Conservation (phyloP, 1,140 invertebrate genomes). For the Drosophila eugracilis region DNA sequence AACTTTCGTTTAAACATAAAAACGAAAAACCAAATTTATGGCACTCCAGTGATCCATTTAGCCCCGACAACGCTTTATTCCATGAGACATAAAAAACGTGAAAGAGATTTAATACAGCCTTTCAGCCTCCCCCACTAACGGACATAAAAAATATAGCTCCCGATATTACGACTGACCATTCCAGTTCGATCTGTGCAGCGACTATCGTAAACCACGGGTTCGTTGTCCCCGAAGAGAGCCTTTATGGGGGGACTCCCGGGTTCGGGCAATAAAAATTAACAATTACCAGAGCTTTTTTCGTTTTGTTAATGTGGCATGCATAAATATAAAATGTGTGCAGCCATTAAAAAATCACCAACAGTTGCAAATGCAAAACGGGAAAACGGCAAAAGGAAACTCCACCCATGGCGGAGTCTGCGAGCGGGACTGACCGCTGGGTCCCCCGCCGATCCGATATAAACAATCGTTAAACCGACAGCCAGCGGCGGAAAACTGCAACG, state of each 20-base stretch:
- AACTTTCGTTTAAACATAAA: neutral
- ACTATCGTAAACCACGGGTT: conserved; percentile 60
- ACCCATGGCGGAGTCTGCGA: neutral
- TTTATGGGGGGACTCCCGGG: conserved; percentile 17
- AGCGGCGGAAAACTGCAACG: conserved; percentile 20
- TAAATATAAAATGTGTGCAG: conserved; percentile 54
- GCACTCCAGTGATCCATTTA: neutral
- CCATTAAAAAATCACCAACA: conserved; percentile 35
- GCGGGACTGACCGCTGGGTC: conserved; percentile 12
- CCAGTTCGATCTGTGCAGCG: conserved; percentile 21
- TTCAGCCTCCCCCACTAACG: neutral
- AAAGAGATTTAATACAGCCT: conserved; percentile 21
- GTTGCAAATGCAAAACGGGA: conserved; percentile 34
- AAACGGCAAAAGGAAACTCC: conserved; percentile 42
- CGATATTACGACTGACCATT: conserved; percentile 15
- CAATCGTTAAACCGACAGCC: conserved; percentile 35
- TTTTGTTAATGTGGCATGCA: conserved; percentile 58
- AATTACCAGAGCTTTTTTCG: conserved; percentile 46
- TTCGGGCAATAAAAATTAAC: conserved; percentile 64
- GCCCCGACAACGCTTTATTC: neutral
- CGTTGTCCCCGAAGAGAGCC: conserved; percentile 34
- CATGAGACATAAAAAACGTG: neutral
- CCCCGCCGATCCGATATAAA: conserved; percentile 38
- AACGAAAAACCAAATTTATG: neutral
- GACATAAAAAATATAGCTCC: conserved; percentile 30